phyloP scores from a whole-genome alignment of 2,888 invertebrate species.

The Bombylius major region DNA sequence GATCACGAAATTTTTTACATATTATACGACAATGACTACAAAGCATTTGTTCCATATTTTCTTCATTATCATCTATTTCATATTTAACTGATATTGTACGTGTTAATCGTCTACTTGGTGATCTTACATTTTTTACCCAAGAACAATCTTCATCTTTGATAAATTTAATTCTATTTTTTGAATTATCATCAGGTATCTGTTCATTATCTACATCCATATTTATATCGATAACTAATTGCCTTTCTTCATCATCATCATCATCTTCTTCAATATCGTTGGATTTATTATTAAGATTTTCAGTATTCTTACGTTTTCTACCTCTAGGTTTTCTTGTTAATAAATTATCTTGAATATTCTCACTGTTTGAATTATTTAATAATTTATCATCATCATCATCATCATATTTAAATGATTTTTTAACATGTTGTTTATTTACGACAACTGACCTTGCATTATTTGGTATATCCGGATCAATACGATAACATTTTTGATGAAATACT shows the following conservation, averaged over 20 bases:
- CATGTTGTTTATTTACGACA: not conserved
- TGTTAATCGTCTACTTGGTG: constrained; percentile 22
- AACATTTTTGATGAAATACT: constrained; percentile 57
- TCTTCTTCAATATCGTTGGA: no score
- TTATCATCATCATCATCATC: no score
- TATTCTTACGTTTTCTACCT: not conserved
- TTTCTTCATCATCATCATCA: no score
- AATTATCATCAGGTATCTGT: no score
- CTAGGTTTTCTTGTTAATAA: no score
- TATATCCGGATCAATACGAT: constrained; percentile 28
- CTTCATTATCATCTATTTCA: constrained; percentile 11
- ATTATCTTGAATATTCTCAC: no score
- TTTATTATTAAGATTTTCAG: not conserved
- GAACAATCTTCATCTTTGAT: constrained; percentile 21
- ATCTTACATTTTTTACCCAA: constrained; percentile 28
- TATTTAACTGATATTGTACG: constrained; percentile 21
- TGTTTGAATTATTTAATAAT: not conserved
- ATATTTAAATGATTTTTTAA: not conserved
- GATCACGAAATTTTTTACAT: constrained; percentile 22
- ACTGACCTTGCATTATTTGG: constrained; percentile 18
- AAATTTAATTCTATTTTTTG: no score
- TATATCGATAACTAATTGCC: no score
- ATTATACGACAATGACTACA: constrained; percentile 29
- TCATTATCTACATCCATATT: no score
- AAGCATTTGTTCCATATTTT: constrained; percentile 15